Conservation (phyloP, 2,113 vertebrate genomes). For the Stegostoma tigrinum region DNA sequence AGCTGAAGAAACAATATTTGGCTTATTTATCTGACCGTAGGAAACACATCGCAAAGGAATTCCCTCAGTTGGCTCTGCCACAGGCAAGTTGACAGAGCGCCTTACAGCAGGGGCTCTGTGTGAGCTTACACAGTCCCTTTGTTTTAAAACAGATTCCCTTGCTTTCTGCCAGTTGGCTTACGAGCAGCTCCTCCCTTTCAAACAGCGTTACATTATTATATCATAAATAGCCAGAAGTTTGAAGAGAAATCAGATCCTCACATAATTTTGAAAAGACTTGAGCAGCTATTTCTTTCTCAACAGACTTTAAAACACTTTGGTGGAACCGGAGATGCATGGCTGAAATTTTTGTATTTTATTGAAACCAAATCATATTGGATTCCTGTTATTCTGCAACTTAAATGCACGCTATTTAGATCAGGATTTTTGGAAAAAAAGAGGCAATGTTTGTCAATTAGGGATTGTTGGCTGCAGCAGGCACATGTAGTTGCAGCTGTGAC, state of each 20-base stretch:
- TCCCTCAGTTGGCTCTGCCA: not conserved
- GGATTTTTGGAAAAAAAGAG: not conserved
- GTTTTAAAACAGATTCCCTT: not conserved
- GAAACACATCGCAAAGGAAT: not conserved
- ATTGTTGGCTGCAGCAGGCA: no score
- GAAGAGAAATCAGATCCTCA: not conserved
- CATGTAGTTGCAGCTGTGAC: no score
- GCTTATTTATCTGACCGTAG: not conserved
- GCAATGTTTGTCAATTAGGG: not conserved
- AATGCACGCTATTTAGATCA: not conserved
- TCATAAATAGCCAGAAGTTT: not conserved
- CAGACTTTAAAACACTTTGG: not conserved
- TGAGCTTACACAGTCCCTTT: constrained; percentile 6
- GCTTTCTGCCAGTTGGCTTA: not conserved
- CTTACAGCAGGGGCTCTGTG: not conserved
- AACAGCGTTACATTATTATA: not conserved
- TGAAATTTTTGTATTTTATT: not conserved
- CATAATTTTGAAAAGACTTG: not conserved
- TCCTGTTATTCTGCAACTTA: not conserved
- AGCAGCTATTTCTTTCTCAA: not conserved
- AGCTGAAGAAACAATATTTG: not conserved
- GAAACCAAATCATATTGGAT: not conserved
- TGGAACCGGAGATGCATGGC: not conserved
- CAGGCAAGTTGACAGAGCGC: not conserved
- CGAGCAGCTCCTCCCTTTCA: constrained; percentile 11